These are phyloP conservation scores for Platycheirus rosarum DNA, from an alignment of 2,888 invertebrate species.

Conservation along the genomic window DNA sequence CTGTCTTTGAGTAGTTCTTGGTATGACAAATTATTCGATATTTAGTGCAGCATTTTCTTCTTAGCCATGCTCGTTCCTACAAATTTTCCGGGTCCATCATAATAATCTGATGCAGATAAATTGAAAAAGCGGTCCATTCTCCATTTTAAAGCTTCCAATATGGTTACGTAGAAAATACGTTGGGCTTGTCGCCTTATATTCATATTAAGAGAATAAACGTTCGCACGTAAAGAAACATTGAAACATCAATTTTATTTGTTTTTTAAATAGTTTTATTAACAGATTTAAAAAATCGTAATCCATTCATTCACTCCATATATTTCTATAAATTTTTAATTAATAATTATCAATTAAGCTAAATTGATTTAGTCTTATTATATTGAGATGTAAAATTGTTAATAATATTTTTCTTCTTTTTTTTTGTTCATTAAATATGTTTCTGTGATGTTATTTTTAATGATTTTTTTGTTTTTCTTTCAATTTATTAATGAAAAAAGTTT, in stretches of 20 bases:
- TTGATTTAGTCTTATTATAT: slow-evolving; percentile 74
- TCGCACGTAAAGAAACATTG: neutral
- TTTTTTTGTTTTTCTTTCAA: slow-evolving; percentile 32
- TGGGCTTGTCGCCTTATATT: too few species aligned
- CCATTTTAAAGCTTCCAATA: too few species aligned
- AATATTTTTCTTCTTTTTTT: slow-evolving; percentile 41
- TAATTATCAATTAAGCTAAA: slow-evolving; percentile 74
- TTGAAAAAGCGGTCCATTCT: too few species aligned
- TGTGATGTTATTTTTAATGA: slow-evolving; percentile 55
- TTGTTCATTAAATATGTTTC: slow-evolving; percentile 66
- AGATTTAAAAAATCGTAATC: slow-evolving; percentile 81
- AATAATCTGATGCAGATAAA: too few species aligned
- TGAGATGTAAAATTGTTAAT: slow-evolving; percentile 74
- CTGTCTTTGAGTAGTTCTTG: too few species aligned
- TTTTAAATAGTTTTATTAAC: slow-evolving; percentile 80
- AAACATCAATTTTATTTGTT: slow-evolving; percentile 29
- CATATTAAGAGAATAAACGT: too few species aligned
- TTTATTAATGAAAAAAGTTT: slow-evolving; percentile 53
- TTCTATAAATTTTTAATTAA: slow-evolving; percentile 73
- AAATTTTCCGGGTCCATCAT: too few species aligned
- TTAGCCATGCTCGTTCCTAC: too few species aligned
- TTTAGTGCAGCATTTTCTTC: too few species aligned
- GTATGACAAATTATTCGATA: too few species aligned
- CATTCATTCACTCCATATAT: slow-evolving; percentile 74
- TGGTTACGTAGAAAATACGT: too few species aligned